A percentile compares a stretch with the other conserved stretches of the same genome.
Evolutionary conservation across 2,113 vertebrate genomes (phyloP).

Genomic region (Melanotaenia duboulayi): DNA sequence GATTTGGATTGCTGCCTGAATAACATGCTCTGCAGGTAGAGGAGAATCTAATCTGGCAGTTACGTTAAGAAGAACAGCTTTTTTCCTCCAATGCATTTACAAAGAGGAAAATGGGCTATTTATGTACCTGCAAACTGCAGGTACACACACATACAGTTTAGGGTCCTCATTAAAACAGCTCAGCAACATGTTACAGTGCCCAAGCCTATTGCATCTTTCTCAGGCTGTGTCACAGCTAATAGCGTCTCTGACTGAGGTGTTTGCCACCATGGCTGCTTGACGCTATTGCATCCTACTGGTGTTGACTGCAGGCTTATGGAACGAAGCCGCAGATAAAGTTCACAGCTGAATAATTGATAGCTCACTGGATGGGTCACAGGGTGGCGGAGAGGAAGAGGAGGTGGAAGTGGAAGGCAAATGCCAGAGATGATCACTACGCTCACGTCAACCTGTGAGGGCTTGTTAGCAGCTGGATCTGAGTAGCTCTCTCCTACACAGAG

Average conservation of each 20-base stretch:
- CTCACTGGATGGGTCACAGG: constrained; percentile 63
- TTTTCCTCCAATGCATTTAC: constrained; percentile 17
- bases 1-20: constrained; percentile 3
- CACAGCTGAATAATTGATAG: constrained; percentile 83
- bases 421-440: constrained; percentile 60
- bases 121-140: constrained; percentile 37
- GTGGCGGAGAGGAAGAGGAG: constrained; percentile 59
- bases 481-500: constrained; percentile 42
- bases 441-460: constrained; percentile 65
- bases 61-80: constrained; percentile 28
- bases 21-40: constrained; percentile 31
- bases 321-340: constrained; percentile 76
- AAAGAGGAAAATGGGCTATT: constrained; percentile 35
- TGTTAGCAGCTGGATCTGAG: constrained; percentile 65
- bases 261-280: constrained; percentile 37
- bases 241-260: constrained; percentile 28
- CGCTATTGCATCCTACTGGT: constrained; percentile 15
- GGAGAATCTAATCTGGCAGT: constrained; percentile 15
- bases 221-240: constrained; percentile 44
- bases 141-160: constrained; percentile 33
- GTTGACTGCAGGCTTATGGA: constrained; percentile 43
- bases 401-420: constrained; percentile 68
- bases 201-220: constrained; percentile 25
- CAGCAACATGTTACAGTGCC: constrained; percentile 43
- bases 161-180: constrained; percentile 55